These are phyloP conservation scores for Lasioglossum vierecki DNA, from an alignment of 2,888 invertebrate species.

Conservation along the genomic window DNA sequence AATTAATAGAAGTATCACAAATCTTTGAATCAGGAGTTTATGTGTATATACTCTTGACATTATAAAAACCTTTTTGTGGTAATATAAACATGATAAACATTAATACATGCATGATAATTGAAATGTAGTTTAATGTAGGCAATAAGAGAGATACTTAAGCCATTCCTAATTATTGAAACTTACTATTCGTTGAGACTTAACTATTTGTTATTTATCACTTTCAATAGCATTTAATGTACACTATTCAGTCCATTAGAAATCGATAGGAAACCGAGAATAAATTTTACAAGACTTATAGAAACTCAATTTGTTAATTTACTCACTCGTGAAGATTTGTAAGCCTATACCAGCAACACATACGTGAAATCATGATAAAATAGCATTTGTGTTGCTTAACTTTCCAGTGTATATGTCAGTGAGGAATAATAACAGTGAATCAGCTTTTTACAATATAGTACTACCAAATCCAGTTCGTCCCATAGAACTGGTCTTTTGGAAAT, in stretches of 20 bases:
- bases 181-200: slow-evolving; percentile 18
- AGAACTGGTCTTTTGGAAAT: slow-evolving; percentile 37
- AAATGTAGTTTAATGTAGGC: slow-evolving; percentile 19
- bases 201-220: slow-evolving; percentile 13
- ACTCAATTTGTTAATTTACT: slow-evolving; percentile 2
- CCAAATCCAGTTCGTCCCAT: slow-evolving; percentile 33
- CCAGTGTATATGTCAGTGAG: slow-evolving; percentile 37
- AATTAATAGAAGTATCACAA: slow-evolving; percentile 51
- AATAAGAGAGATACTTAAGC: slow-evolving; percentile 29
- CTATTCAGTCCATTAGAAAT: slow-evolving; percentile 14
- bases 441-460: slow-evolving; percentile 57
- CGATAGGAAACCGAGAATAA: slow-evolving; percentile 12
- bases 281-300: background rate
- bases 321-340: slow-evolving; percentile 20
- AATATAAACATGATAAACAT: slow-evolving; percentile 9
- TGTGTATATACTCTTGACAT: slow-evolving; percentile 13
- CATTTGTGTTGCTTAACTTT: slow-evolving; percentile 27
- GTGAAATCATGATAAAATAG: slow-evolving; percentile 61
- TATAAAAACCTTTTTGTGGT: slow-evolving; percentile 26
- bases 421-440: slow-evolving; percentile 56
- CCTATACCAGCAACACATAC: slow-evolving; percentile 39
- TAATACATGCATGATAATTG: slow-evolving; percentile 28
- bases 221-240: slow-evolving; percentile 21
- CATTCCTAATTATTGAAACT: slow-evolving; percentile 5
- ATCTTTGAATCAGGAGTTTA: slow-evolving; percentile 19